Base-by-base conservation (phyloP, 2,797 vertebrate species). In the Typhlichthys eigenmanni region DNA sequence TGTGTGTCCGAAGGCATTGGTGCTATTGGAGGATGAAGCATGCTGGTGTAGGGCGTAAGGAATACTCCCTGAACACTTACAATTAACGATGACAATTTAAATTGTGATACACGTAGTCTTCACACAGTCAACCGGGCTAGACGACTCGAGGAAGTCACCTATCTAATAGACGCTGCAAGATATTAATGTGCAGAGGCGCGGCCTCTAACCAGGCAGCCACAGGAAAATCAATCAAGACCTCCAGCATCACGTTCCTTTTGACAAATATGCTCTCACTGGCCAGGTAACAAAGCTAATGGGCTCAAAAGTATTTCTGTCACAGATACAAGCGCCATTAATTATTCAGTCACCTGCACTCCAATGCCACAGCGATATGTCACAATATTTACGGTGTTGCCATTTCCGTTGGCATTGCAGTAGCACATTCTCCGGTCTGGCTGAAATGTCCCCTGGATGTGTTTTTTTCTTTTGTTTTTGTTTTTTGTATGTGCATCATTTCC, bases 221-320 rank as follows among this genome's bases (percentile, higher is more conserved):
- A 55, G 1, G 70, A 71, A 74, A 89, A 90, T 92, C 88, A 89
- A 88, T 91, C 89, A 87, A 69, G 65, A 60, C 62, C 24, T 68
- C 58, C 16, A 53, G 75, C 83, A 77, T 82, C 83, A 74, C 85
- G 84, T 84, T 74, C 82, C 68, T 38, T 82, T 66, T 91, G 84
- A 89, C 88, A 88, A 88, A 91, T 91, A 82, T 75, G 80, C 84
- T 86, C 78, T 84, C 77, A 46, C 76, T 53, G 69, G 75, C 78
- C 83, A 82, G 85, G 85, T 87, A 89, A 75, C 86, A 56, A 60
- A 85, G 85, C 81, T 89, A 90, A 91, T 90, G 87, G 87, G 79
- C 81, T 85, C 88, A 84, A 86, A 90, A 87, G 87, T 85, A 89
- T 87, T 87, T 90, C 87, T 88, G 88, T 88, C 90, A 89, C 80